Base-by-base conservation (phyloP, 2,888 invertebrate genomes). In the Lycia hirtaria region DNA sequence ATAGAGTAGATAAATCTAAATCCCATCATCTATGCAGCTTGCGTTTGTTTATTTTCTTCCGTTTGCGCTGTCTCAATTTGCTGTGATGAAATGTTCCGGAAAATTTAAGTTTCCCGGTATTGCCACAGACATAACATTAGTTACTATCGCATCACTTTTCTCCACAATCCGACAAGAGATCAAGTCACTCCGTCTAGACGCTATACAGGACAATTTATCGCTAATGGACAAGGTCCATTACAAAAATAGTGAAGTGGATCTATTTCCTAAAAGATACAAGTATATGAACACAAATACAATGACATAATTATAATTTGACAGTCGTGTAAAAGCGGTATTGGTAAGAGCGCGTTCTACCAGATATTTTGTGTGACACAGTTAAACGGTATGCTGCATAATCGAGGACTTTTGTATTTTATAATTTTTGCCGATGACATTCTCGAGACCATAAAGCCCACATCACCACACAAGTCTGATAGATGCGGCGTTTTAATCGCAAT, bases 201-300 rank as follows among this genome's bases (percentile, higher is more conserved):
- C 65, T 64, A 69, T 71, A 79, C 80, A 78, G 50, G 59, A 37
- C 60, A 57, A 51, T 59, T 77, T 78, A 76, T 79, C 69, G 71
- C 78, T 86, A 85, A 87, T 85, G 83, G 83, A 79, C 78, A 69
- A 76, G 76, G 76, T 80, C 83, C 84, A 85, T 87, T 85, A 86
- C 83, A 78, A 82, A 81, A 81, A 84, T 83, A 80, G 76, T 75
- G 51, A 41, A 66, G 69, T 60, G 69, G 43, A 7, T 24, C 32
- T 15, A 38, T 20, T 33, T 6, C 9, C 0, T 26, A 15, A 24
- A 15, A 41, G 7, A 9, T 0, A 49, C 19, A 37, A 40, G 37
- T 19, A 10, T 15, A 5, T 1, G 1, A 2, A 47, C 19, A 28
- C 1, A 9, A 30, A 30, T 3, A 30, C 4, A 4, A 3, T 1